These are phyloP conservation scores for Drosophila birchii DNA, from an alignment of 2,888 invertebrate genomes.

Conservation along the genomic window DNA sequence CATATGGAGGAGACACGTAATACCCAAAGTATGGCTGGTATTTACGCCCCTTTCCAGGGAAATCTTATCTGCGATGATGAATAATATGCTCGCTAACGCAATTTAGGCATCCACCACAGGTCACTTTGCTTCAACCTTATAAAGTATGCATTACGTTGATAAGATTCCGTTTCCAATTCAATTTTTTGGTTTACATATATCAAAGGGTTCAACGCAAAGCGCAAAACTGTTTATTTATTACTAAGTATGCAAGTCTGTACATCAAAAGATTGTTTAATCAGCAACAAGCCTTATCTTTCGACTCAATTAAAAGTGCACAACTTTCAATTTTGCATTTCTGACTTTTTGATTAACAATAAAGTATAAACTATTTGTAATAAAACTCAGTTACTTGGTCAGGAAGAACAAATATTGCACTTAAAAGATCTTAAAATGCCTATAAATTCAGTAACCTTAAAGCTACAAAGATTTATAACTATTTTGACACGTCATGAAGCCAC, in stretches of 20 bases:
- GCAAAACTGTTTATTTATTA: not conserved
- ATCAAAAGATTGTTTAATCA: constrained; percentile 9
- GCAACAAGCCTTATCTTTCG: constrained; percentile 10
- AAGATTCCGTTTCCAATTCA: not conserved
- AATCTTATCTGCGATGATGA: constrained; percentile 21
- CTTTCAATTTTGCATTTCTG: not conserved
- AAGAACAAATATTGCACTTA: not conserved
- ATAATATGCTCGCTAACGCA: not conserved
- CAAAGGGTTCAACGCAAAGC: not conserved
- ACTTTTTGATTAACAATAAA: not conserved
- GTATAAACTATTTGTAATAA: not conserved
- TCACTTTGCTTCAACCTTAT: not conserved
- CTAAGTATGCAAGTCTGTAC: constrained; percentile 5
- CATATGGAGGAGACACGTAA: constrained; percentile 33
- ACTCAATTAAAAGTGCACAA: not conserved
- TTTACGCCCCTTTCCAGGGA: constrained; percentile 5
- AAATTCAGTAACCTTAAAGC: no score
- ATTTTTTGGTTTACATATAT: not conserved
- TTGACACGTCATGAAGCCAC: not conserved
- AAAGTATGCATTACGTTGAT: constrained; percentile 5
- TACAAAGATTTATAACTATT: not conserved
- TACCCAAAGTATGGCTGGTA: not conserved
- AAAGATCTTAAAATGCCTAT: not conserved
- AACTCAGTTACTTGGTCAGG: no score
- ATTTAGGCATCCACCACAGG: not conserved